Evolutionary conservation across 1,140 invertebrate genomes (phyloP).

Genomic region (Meloidogyne floridensis): DNA sequence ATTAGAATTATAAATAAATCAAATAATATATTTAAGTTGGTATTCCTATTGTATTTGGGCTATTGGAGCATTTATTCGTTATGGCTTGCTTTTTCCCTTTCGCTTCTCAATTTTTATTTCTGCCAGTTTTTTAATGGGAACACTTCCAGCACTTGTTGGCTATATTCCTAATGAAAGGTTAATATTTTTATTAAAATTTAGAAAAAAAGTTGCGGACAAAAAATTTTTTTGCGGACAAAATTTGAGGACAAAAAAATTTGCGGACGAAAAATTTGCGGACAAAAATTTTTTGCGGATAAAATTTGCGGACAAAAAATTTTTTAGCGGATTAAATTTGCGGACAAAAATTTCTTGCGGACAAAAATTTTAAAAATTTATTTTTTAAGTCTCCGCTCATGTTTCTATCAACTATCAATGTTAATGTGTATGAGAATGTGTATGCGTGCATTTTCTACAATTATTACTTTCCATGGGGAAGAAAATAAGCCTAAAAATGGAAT

Average conservation of each 20-base stretch:
- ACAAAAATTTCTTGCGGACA: too few species aligned
- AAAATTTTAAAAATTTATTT: background rate
- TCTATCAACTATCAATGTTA: slow-evolving; percentile 79
- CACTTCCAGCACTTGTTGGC: slow-evolving; percentile 51
- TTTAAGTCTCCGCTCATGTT: slow-evolving; percentile 73
- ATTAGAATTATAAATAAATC: background rate
- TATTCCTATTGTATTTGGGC: background rate
- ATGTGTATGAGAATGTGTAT: slow-evolving; percentile 71
- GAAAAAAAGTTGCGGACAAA: too few species aligned
- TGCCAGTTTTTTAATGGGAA: slow-evolving; percentile 44
- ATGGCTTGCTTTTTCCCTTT: slow-evolving; percentile 49
- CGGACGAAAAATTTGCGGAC: too few species aligned
- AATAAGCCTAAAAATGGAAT: slow-evolving; percentile 70
- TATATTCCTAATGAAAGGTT: slow-evolving; percentile 52
- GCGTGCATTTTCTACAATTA: slow-evolving; percentile 55
- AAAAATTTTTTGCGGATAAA: too few species aligned
- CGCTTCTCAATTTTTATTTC: slow-evolving; percentile 54
- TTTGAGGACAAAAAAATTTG: too few species aligned
- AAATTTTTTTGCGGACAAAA: too few species aligned
- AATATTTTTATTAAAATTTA: background rate
- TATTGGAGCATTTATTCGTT: slow-evolving; percentile 3
- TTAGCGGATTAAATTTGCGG: too few species aligned
- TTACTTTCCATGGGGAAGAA: slow-evolving; percentile 54
- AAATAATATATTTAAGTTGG: background rate
- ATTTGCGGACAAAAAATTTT: too few species aligned